Conservation (phyloP, 2,797 vertebrate species). For the Gila robusta region DNA sequence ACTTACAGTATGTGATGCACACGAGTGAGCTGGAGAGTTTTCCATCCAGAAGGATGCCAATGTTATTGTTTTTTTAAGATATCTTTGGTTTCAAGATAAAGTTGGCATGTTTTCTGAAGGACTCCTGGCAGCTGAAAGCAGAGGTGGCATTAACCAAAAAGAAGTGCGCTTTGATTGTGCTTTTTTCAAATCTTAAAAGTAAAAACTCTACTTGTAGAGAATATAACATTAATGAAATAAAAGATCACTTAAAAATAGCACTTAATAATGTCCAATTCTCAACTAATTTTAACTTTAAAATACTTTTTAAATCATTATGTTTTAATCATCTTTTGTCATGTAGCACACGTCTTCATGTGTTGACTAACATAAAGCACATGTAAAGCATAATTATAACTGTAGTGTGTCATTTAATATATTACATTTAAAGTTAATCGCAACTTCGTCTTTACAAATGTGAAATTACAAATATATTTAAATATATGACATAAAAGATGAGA, state of each 20-base stretch:
- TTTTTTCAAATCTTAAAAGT: neutral
- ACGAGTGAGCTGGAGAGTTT: neutral
- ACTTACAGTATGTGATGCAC: neutral
- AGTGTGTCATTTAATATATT: neutral
- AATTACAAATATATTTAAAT: neutral
- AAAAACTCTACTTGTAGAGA: too few relatives aligned
- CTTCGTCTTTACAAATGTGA: neutral
- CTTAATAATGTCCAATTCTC: neutral
- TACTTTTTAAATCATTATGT: too few relatives aligned
- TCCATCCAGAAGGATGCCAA: slow-evolving; percentile 56
- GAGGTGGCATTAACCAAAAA: neutral
- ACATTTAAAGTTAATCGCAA: neutral
- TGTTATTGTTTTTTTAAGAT: slow-evolving; percentile 65
- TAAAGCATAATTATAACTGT: neutral
- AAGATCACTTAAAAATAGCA: neutral
- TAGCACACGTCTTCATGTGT: neutral
- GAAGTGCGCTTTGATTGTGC: too few relatives aligned
- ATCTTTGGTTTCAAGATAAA: slow-evolving; percentile 67
- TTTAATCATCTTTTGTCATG: neutral
- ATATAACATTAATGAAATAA: neutral
- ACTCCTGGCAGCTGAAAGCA: neutral
- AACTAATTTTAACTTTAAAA: neutral
- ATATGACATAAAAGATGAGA: too few relatives aligned
- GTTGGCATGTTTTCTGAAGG: slow-evolving; percentile 26
- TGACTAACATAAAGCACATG: neutral